Evolutionary conservation across 2,797 vertebrate genomes (phyloP).

Genomic region (Catharus ustulatus): DNA sequence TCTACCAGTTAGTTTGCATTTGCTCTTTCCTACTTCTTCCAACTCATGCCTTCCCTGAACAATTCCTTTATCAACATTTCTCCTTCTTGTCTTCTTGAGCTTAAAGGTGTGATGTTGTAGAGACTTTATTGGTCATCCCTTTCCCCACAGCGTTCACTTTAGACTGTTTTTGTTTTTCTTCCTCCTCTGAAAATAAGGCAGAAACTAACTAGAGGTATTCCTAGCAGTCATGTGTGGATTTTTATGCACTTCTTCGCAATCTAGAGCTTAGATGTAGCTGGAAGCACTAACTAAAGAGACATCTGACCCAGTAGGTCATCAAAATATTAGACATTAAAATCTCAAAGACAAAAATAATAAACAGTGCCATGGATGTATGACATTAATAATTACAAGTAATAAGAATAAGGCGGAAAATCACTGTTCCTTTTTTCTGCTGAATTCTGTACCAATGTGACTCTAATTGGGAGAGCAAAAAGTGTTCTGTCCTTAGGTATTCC

Average conservation of each 20-base stretch:
- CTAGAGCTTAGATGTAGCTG: background rate
- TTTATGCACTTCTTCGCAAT: background rate
- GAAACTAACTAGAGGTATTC: background rate
- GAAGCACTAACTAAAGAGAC: background rate
- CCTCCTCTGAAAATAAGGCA: background rate
- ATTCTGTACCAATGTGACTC: background rate
- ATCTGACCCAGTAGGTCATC: background rate
- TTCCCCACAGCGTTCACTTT: background rate
- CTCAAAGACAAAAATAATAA: background rate
- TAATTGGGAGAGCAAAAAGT: background rate
- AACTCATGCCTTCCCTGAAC: background rate
- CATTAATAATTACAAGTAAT: background rate
- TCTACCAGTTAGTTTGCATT: background rate
- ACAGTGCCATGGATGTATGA: background rate
- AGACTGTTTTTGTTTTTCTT: background rate
- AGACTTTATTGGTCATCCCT: background rate
- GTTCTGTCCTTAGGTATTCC: background rate
- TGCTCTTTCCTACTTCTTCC: background rate
- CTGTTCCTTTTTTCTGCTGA: background rate
- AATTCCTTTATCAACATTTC: background rate
- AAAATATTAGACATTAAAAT: background rate
- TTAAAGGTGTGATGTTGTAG: background rate
- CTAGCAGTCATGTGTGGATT: background rate
- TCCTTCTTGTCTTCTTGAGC: background rate
- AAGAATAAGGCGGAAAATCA: background rate